Evolutionary conservation across 2,888 invertebrate species (phyloP), one percentile per base, ranked within the genome.

Genomic region (Mythimna impura): DNA sequence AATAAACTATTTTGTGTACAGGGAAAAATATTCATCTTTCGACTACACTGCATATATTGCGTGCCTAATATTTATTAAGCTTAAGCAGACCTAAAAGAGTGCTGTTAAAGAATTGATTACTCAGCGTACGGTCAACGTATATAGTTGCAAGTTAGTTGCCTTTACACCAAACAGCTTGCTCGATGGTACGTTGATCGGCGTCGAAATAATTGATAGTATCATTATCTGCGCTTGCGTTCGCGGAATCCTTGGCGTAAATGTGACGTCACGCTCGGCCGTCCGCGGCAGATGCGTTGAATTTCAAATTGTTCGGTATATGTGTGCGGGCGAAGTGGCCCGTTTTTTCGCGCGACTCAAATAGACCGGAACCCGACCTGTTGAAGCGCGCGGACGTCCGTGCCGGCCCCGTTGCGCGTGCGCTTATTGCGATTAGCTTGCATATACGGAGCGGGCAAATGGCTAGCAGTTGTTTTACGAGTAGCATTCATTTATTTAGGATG

Each of bases 281-380:
- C 88, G 86, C 86, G 81, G 87, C 86, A 90, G 90, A 89, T 87
- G 87, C 84, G 83, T 88, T 91, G 90, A 90, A 91, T 92, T 91
- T 88, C 86, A 91, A 92, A 91, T 91, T 71, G 84, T 79, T 85
- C 80, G 71, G 78, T 81, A 79, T 86, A 90, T 30, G 66, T 55
- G 66, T 25, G 64, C 52, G 17, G 54, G 65, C 22, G 65, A 90
- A 90, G 90, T 89, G 87, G 89, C 80, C 73, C 82, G 78, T 85
- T 91, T 93, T 93, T 93, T 89, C 82, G 87, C 87, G 78, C 63
- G 64, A 52, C 64, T 86, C 93, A 93, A 93, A 93, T 93, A 92
- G 94, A 93, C 91, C 92, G 93, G 91, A 93, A 92, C 93, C 73
- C 87, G 90, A 89, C 89, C 90, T 89, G 91, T 86, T 90, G 88